A percentile compares a stretch with the other conserved stretches of the same genome.
These are phyloP conservation scores for Acronicta leporina DNA, from an alignment of 2,888 invertebrate genomes.

Conservation along the genomic window DNA sequence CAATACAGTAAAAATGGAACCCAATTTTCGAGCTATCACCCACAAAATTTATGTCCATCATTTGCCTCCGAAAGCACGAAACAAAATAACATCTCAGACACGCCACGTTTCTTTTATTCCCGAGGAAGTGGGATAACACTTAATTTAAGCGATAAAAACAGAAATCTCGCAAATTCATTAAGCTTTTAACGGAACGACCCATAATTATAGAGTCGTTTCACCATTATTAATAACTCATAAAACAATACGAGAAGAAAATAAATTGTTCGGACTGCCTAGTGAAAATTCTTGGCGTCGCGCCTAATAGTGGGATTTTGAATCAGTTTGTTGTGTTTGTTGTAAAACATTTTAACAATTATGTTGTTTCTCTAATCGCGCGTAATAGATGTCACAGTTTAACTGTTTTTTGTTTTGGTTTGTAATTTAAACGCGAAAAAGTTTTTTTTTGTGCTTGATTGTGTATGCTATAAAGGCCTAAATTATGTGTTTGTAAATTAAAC, in stretches of 20 bases:
- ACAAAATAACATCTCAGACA: constrained; percentile 46
- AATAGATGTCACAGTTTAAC: constrained; percentile 40
- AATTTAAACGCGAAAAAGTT: constrained; percentile 18
- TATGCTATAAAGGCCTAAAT: constrained; percentile 18
- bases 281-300: constrained; percentile 57
- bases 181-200: constrained; percentile 59
- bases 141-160: constrained; percentile 59
- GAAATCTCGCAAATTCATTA: constrained; percentile 61
- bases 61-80: constrained; percentile 34
- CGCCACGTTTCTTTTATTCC: constrained; percentile 53
- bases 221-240: constrained; percentile 61
- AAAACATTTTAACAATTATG: constrained; percentile 56
- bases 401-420: constrained; percentile 25
- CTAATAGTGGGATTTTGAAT: constrained; percentile 51
- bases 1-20: constrained; percentile 43
- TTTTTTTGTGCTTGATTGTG: constrained; percentile 24
- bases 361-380: constrained; percentile 47
- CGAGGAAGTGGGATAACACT: constrained; percentile 55
- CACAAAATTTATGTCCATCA: constrained; percentile 47
- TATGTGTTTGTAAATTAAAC: constrained; percentile 20
- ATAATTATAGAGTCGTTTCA: constrained; percentile 58
- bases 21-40: constrained; percentile 42
- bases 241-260: constrained; percentile 57
- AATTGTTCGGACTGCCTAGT: constrained; percentile 53
- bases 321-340: constrained; percentile 47